Percentiles rank a stretch among this genome's conserved stretches.
Evolutionary conservation across 2,113 vertebrate genomes (phyloP).

Genomic region (Pterocles gutturalis): DNA sequence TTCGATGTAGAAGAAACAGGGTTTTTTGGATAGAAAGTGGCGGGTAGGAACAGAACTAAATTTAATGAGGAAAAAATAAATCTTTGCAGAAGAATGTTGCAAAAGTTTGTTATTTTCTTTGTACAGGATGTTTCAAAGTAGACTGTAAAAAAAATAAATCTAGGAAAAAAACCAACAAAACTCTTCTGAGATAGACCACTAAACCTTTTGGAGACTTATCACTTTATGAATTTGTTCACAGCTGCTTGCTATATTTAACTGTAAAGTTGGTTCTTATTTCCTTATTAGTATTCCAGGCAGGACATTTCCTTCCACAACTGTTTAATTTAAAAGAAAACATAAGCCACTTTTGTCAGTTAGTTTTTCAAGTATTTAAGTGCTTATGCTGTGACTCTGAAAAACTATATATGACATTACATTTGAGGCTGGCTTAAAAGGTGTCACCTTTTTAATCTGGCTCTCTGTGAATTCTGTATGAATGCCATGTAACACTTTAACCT

Average conservation of each 20-base stretch:
- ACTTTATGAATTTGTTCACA: background rate
- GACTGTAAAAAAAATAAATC: too few species aligned
- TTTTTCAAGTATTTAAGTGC: background rate
- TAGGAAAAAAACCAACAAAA: accelerated
- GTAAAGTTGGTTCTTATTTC: background rate
- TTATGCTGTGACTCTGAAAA: background rate
- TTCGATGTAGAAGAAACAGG: background rate
- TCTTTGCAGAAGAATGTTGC: background rate
- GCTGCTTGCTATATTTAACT: background rate
- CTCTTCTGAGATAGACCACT: background rate
- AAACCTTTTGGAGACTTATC: background rate
- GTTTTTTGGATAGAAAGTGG: background rate
- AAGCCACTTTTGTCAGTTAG: background rate
- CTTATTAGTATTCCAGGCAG: background rate
- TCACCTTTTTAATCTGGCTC: background rate
- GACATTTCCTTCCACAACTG: background rate
- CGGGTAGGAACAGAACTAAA: background rate
- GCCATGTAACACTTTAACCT: too few species aligned
- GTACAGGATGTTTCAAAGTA: background rate
- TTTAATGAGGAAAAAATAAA: background rate
- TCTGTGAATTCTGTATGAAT: background rate
- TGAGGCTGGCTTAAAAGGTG: background rate
- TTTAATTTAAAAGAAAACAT: background rate
- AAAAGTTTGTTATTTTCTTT: background rate
- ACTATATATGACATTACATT: background rate